These are phyloP conservation scores for Euura saliciscinereae DNA, from an alignment of 1,140 invertebrate species.

Conservation along the genomic window DNA sequence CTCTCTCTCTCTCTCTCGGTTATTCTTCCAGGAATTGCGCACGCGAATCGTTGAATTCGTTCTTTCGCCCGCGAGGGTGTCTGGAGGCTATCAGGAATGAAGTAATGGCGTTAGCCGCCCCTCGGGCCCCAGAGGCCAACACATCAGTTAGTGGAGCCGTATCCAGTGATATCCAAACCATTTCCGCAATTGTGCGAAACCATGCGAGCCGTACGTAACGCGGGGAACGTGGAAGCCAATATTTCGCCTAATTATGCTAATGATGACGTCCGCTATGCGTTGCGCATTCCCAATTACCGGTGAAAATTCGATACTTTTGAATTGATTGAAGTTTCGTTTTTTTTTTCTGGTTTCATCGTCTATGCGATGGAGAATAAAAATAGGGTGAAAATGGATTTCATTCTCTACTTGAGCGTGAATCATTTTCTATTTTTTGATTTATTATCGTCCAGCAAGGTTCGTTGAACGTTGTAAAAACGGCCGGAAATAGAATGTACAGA, in stretches of 20 bases:
- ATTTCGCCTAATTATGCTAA: slow-evolving; percentile 41
- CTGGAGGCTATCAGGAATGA: slow-evolving; percentile 36
- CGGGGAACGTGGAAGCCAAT: slow-evolving; percentile 28
- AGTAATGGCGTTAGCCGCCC: slow-evolving; percentile 36
- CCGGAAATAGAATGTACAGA: background rate
- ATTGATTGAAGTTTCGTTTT: too few species aligned
- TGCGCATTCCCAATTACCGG: too few species aligned
- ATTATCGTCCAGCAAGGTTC: too few species aligned
- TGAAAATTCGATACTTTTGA: too few species aligned
- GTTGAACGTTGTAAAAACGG: too few species aligned
- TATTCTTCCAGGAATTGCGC: background rate
- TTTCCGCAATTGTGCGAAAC: background rate
- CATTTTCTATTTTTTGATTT: too few species aligned
- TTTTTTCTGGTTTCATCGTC: too few species aligned
- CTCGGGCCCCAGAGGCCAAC: slow-evolving; percentile 34
- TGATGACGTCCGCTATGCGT: slow-evolving; percentile 21
- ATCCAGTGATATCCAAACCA: background rate
- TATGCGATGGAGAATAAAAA: too few species aligned
- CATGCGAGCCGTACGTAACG: background rate
- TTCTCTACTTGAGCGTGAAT: too few species aligned
- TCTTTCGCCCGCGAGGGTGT: slow-evolving; percentile 24
- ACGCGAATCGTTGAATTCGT: background rate
- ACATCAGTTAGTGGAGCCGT: slow-evolving; percentile 38
- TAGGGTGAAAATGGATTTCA: too few species aligned
- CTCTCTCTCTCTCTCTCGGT: background rate